phyloP scores from a whole-genome alignment of 2,888 invertebrate species.

The Sarcophaga variegata region DNA sequence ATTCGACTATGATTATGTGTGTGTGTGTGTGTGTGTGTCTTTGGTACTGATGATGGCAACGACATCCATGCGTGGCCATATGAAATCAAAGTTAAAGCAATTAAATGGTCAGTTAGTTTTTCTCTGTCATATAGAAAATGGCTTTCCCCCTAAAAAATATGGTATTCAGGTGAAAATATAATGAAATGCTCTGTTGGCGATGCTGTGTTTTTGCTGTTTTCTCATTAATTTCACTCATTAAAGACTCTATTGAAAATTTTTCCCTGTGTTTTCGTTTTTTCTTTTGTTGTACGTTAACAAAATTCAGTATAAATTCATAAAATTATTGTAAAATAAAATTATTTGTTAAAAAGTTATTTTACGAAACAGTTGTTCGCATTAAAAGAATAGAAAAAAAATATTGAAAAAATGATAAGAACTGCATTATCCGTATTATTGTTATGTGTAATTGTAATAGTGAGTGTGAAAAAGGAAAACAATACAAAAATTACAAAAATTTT shows the following conservation, averaged over 20 bases:
- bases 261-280: too few relatives aligned
- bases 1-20: background rate
- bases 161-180: slow-evolving; percentile 10
- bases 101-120: slow-evolving; percentile 53
- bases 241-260: background rate
- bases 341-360: slow-evolving; percentile 27
- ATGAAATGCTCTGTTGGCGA: background rate
- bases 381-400: slow-evolving; percentile 42
- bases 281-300: background rate
- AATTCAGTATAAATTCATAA: slow-evolving; percentile 57
- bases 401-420: slow-evolving; percentile 43
- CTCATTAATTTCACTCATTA: background rate
- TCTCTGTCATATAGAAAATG: slow-evolving; percentile 5
- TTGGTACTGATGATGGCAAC: slow-evolving; percentile 29
- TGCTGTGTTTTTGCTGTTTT: background rate
- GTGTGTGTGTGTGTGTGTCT: background rate
- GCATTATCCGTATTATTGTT: slow-evolving; percentile 51
- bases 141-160: slow-evolving; percentile 3
- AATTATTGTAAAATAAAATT: slow-evolving; percentile 18
- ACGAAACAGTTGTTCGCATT: slow-evolving; percentile 22
- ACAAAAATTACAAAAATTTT: background rate
- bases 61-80: slow-evolving; percentile 12
- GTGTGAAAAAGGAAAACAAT: slow-evolving; percentile 30
- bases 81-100: slow-evolving; percentile 58
- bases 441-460: slow-evolving; percentile 61